A percentile compares a stretch with the other conserved stretches of the same genome.
Conservation (phyloP, 1,140 invertebrate species). For the Theocolax elegans region DNA sequence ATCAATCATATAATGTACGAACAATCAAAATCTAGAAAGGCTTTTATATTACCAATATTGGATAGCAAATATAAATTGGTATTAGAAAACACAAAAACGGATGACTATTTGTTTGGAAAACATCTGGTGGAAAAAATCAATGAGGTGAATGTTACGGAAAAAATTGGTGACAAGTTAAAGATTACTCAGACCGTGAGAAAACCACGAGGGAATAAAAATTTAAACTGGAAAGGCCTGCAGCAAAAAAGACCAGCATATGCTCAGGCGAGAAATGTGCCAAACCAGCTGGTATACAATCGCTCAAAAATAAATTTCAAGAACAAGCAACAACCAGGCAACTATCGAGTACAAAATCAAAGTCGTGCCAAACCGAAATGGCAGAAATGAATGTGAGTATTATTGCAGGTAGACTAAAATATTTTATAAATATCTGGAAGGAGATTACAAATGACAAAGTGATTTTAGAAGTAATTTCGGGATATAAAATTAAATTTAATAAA, state of each 20-base stretch:
- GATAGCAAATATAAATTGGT: neutral
- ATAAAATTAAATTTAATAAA: constrained; percentile 39
- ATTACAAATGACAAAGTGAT: constrained; percentile 39
- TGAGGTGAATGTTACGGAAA: neutral
- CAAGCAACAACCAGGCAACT: neutral
- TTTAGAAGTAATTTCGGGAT: constrained; percentile 35
- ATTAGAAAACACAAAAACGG: neutral
- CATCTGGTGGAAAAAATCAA: neutral
- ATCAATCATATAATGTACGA: neutral
- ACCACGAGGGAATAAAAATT: no score
- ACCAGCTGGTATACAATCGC: no score
- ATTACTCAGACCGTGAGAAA: neutral
- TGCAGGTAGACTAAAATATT: constrained; percentile 43
- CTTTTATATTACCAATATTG: constrained; percentile 7
- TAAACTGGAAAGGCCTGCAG: neutral
- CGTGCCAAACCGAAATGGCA: neutral
- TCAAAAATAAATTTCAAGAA: neutral
- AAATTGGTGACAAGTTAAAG: neutral
- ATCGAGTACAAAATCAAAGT: neutral
- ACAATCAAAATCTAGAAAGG: neutral
- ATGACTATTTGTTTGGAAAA: neutral
- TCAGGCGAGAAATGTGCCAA: neutral
- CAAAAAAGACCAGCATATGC: neutral
- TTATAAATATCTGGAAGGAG: constrained; percentile 38
- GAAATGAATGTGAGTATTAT: constrained; percentile 32